These are phyloP conservation scores for Anoplius nigerrimus DNA, from an alignment of 2,888 invertebrate species.

Conservation along the genomic window DNA sequence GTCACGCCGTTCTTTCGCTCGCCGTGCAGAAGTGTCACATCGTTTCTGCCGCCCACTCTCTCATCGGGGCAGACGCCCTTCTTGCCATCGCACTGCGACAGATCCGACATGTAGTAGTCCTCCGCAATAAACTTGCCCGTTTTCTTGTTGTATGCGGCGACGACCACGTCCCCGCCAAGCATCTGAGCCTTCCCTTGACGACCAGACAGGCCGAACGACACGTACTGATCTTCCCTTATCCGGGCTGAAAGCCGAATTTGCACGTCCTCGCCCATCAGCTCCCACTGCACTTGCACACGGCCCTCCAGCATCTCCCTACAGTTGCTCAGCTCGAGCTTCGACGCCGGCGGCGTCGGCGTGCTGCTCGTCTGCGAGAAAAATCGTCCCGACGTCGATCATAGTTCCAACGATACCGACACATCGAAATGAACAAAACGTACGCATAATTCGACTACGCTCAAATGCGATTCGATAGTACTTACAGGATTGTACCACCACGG, in stretches of 20 bases:
- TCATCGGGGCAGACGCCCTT: slow-evolving; percentile 91
- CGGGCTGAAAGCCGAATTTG: slow-evolving; percentile 87
- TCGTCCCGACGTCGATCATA: neutral
- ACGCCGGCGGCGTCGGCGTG: slow-evolving; percentile 79
- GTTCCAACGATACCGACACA: neutral
- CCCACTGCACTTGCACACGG: slow-evolving; percentile 91
- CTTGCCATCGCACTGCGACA: slow-evolving; percentile 88
- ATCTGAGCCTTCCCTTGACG: slow-evolving; percentile 84
- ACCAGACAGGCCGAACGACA: slow-evolving; percentile 91
- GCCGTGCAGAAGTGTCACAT: slow-evolving; percentile 85
- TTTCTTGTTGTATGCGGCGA: slow-evolving; percentile 83
- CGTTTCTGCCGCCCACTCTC: slow-evolving; percentile 87
- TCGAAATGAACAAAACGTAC: neutral
- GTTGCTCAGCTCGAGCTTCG: slow-evolving; percentile 78
- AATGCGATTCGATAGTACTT: slow-evolving; percentile 77
- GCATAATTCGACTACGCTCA: neutral
- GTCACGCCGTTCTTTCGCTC: slow-evolving; percentile 87
- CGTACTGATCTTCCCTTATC: slow-evolving; percentile 89
- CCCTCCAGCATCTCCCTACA: slow-evolving; percentile 90
- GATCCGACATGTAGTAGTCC: slow-evolving; percentile 90
- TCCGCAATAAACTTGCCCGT: slow-evolving; percentile 83
- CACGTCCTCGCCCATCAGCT: slow-evolving; percentile 84
- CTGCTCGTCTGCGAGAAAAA: slow-evolving; percentile 83
- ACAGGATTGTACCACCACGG: slow-evolving; percentile 96
- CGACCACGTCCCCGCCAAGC: slow-evolving; percentile 89